A percentile compares a stretch with the other conserved stretches of the same genome.
Evolutionary conservation across 1,140 invertebrate species (phyloP).

Genomic region (Chlorops oryzae): DNA sequence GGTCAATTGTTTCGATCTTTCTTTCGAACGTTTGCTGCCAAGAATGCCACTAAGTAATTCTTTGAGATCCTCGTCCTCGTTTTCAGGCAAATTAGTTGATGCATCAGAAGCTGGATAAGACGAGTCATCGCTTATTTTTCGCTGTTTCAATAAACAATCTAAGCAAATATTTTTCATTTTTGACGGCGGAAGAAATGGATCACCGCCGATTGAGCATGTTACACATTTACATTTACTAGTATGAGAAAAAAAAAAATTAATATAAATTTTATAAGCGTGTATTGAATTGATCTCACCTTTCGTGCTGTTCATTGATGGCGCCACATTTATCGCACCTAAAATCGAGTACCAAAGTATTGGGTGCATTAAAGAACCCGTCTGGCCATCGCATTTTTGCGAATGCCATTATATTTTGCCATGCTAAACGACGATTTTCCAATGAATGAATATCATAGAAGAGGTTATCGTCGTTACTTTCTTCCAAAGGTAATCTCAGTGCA

Average conservation of each 20-base stretch:
- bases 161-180: too few species aligned
- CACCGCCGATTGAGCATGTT: constrained; percentile 44
- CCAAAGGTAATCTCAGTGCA: constrained; percentile 38
- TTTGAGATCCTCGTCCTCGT: too few species aligned
- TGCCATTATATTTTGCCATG: constrained; percentile 46
- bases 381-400: constrained; percentile 43
- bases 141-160: too few species aligned
- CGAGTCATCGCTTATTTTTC: too few species aligned
- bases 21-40: too few species aligned
- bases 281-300: constrained; percentile 27
- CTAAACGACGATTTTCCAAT: constrained; percentile 39
- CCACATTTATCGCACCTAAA: constrained; percentile 43
- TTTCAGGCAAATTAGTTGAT: too few species aligned
- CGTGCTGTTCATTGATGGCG: constrained; percentile 39
- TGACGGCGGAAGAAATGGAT: too few species aligned
- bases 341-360: constrained; percentile 39
- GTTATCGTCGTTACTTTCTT: constrained; percentile 29
- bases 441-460: constrained; percentile 43
- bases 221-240: constrained; percentile 44
- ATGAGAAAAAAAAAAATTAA: not conserved
- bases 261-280: not conserved
- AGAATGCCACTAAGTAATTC: too few species aligned
- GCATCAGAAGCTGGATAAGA: too few species aligned
- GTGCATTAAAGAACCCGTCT: constrained; percentile 39
- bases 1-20: too few species aligned